These are phyloP conservation scores for Ruditapes philippinarum DNA, from an alignment of 1,140 invertebrate genomes.

Conservation along the genomic window DNA sequence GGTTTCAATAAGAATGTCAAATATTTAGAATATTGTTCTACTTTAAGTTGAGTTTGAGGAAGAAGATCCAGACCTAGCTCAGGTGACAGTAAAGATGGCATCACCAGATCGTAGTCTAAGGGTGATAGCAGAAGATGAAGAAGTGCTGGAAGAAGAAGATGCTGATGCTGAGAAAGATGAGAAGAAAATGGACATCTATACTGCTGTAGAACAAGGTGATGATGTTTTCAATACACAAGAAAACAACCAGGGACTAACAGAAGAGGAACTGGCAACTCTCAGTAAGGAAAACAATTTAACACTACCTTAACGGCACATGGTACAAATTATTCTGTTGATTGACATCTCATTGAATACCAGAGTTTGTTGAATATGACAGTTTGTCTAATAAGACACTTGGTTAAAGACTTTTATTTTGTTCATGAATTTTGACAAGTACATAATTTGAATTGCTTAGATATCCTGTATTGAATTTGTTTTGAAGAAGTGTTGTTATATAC, in stretches of 20 bases:
- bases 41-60: constrained; percentile 67
- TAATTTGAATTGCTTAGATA: no score
- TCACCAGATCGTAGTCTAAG: constrained; percentile 79
- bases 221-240: constrained; percentile 71
- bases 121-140: constrained; percentile 83
- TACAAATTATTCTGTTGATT: no score
- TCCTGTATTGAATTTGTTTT: no score
- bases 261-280: constrained; percentile 78
- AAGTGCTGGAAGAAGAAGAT: constrained; percentile 71
- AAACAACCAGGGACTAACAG: constrained; percentile 76
- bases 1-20: no score
- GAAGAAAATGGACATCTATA: constrained; percentile 26
- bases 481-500: no score
- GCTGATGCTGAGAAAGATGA: constrained; percentile 60
- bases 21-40: neutral
- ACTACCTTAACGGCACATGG: no score
- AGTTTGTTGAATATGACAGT: no score
- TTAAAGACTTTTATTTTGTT: no score
- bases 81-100: constrained; percentile 58
- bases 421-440: no score
- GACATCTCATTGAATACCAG: no score
- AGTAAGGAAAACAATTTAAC: constrained; percentile 81
- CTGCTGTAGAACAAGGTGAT: constrained; percentile 65
- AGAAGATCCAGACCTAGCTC: constrained; percentile 60
- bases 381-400: no score